Conservation (phyloP, 2,113 vertebrate genomes). For the Atherinomorus stipes region DNA sequence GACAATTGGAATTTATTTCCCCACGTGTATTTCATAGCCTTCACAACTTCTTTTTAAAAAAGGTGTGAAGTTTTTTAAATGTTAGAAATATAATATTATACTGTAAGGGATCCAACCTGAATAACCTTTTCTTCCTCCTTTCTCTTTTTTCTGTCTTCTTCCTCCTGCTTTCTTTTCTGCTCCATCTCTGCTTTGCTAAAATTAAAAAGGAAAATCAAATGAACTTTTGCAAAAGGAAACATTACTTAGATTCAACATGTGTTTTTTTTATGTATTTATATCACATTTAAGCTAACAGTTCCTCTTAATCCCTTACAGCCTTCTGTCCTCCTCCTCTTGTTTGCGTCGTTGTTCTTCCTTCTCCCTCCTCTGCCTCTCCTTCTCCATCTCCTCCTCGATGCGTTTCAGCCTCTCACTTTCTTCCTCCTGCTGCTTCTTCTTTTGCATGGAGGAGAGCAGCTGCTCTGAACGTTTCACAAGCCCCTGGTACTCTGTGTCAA, state of each 20-base stretch:
- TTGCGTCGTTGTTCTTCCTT: slow-evolving; percentile 88
- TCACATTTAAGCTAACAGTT: neutral
- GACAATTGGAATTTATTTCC: neutral
- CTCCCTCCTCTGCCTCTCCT: slow-evolving; percentile 88
- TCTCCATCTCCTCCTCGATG: slow-evolving; percentile 96
- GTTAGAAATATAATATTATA: neutral
- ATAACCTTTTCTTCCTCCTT: slow-evolving; percentile 92
- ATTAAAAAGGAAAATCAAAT: slow-evolving; percentile 4
- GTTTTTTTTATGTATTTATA: neutral
- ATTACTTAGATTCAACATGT: neutral
- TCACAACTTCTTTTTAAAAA: neutral
- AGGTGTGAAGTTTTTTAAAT: neutral
- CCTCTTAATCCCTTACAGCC: slow-evolving; percentile 83
- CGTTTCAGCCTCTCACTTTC: slow-evolving; percentile 90
- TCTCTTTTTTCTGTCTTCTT: slow-evolving; percentile 94
- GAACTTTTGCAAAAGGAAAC: neutral
- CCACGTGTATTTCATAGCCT: neutral
- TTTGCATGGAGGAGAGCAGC: slow-evolving; percentile 92
- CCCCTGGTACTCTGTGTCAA: slow-evolving; percentile 90
- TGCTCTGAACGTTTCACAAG: slow-evolving; percentile 91
- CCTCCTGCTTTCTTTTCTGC: slow-evolving; percentile 94
- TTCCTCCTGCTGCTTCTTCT: slow-evolving; percentile 95
- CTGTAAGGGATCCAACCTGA: slow-evolving; percentile 83
- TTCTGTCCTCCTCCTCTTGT: slow-evolving; percentile 93
- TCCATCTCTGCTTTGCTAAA: slow-evolving; percentile 96